Evolutionary conservation across 2,113 vertebrate genomes (phyloP).

Genomic region (Limnothrissa miodon): DNA sequence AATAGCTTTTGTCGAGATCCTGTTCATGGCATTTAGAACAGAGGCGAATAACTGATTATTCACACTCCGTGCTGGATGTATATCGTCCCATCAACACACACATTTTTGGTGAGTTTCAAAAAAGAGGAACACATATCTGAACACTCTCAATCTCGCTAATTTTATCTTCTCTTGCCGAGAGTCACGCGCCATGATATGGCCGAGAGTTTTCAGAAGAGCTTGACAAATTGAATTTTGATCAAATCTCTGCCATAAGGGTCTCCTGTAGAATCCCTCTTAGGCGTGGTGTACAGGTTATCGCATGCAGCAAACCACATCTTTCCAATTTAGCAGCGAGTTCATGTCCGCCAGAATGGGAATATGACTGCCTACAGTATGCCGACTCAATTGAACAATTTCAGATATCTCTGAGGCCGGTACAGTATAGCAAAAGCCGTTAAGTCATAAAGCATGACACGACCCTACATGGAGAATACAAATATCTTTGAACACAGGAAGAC

Average conservation of each 20-base stretch:
- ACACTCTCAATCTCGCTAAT: neutral
- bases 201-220: neutral
- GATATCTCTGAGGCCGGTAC: neutral
- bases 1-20: neutral
- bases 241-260: constrained; percentile 3
- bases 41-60: neutral
- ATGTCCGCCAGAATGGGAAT: neutral
- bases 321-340: constrained; percentile 2
- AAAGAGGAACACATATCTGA: neutral
- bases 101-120: neutral
- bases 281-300: neutral
- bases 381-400: constrained; percentile 20
- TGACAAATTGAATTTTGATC: constrained; percentile 15
- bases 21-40: neutral
- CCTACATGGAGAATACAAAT: neutral
- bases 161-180: neutral
- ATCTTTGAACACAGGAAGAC: constrained; percentile 6
- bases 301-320: constrained; percentile 12
- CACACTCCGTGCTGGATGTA: neutral
- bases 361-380: constrained; percentile 10
- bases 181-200: neutral
- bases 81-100: neutral
- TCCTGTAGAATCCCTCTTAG: neutral
- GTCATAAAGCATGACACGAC: constrained; percentile 1
- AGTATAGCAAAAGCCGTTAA: constrained; percentile 6